phyloP scores from a whole-genome alignment of 2,113 vertebrate genomes.

The Siphamia tubifer region DNA sequence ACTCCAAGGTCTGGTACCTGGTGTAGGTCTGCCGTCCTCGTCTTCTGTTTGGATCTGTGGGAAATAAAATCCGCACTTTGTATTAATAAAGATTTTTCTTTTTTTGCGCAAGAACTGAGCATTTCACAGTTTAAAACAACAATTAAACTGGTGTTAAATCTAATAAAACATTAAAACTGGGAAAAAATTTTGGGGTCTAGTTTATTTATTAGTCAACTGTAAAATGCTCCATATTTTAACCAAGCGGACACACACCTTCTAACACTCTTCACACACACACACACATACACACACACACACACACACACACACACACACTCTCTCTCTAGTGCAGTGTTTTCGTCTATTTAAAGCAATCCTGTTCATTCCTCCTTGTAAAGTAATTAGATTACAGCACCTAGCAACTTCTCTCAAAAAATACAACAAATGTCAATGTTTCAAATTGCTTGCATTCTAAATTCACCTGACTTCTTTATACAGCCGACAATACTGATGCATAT shows the following conservation, averaged over 20 bases:
- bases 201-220: constrained; percentile 20
- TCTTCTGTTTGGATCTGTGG: constrained; percentile 86
- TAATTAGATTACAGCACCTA: constrained; percentile 30
- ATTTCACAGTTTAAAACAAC: not conserved
- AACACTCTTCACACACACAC: not conserved
- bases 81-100: not conserved
- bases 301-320: no score
- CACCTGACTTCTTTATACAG: constrained; percentile 36
- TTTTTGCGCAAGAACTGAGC: not conserved
- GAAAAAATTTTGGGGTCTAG: not conserved
- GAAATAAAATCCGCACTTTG: not conserved
- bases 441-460: constrained; percentile 27
- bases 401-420: constrained; percentile 6
- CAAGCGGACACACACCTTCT: not conserved
- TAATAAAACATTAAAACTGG: constrained; percentile 12
- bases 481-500: constrained; percentile 24
- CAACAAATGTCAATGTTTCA: constrained; percentile 1
- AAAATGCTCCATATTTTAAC: constrained; percentile 5
- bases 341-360: constrained; percentile 38
- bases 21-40: constrained; percentile 91
- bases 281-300: not conserved
- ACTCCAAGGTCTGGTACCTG: constrained; percentile 90
- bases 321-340: not conserved
- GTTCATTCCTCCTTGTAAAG: constrained; percentile 35
- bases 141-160: not conserved